Base-by-base conservation (phyloP, 2,113 vertebrate genomes). In the Scomber japonicus region DNA sequence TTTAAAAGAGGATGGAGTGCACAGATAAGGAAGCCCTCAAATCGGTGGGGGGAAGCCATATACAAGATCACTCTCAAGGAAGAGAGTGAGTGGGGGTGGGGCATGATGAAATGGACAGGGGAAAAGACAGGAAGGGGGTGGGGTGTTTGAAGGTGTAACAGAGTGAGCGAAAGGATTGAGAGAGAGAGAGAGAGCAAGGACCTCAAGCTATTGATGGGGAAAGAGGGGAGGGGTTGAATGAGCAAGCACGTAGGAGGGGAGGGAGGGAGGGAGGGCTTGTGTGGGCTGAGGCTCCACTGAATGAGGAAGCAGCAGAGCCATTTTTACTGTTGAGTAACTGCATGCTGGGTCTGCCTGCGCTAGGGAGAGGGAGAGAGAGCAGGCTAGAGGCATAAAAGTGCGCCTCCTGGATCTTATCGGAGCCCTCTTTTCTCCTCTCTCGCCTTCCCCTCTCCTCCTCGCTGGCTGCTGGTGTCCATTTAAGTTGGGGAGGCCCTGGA, bases 291-390 rank as follows among this genome's bases (percentile, higher is more conserved):
- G 78, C 91, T 91, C 71, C 19, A 77, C 87, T 93, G 92, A 95
- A 95, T 94, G 94, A 95, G 94, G 95, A 95, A 95, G 94, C 93
- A 87, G 93, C 87, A 92, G 89, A 95, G 94, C 95, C 95, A 95
- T 95, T 95, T 95, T 95, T 94, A 93, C 92, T 92, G 88, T 94
- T 94, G 94, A 94, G 94, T 91, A 94, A 94, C 92, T 92, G 87
- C 93, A 95, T 88, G 92, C 93, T 87, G 89, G 89, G 79, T 93
- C 83, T 68, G 80, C 72, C 75, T 80, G 83, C 57, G 76, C 76
- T 80, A 48, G 88, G 78, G 86, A 87, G 87, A 89, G 88, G 76
- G 90, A 71, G 87, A 86, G 89, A 81, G 82, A 82, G 77, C n/a
- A 65, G 81, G 75, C 60, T 51, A 71, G 60, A 83, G 86, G 91